Evolutionary conservation across 2,888 invertebrate species (phyloP), one percentile per base, ranked within the genome.

Genomic region (Onthophagus sagittarius): DNA sequence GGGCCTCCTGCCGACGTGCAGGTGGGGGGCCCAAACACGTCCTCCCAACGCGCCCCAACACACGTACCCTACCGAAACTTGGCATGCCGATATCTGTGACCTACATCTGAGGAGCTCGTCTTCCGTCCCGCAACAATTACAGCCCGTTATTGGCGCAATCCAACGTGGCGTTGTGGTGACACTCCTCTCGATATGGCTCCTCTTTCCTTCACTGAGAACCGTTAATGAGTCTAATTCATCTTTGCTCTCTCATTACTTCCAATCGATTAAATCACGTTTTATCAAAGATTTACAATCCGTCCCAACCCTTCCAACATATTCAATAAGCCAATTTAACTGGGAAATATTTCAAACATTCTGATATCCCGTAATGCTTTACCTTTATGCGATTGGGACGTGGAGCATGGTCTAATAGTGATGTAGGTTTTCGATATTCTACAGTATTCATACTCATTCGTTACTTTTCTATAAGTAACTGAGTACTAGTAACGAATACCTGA

Each of bases 31-130:
- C 39, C 39, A 53, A 23, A 11, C 39, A 53, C 39, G 39, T 11
- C 39, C 39, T 9, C 39, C 39, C 39, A 53, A 53, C 39, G 39
- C 39, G 39, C 39, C 39, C 23, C 39, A 53, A 65, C 70, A 67
- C 63, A 15, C 62, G 39, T 63, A 62, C 63, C 72, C 70, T 63
- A 70, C 72, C 67, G 71, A 73, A 75, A 74, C 72, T 77, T 77
- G 76, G 75, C 76, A 75, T 67, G 71, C 74, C 70, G 70, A 69
- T 76, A 77, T 77, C 77, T 63, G 53, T 75, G 76, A 76, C 77
- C 77, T 77, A 77, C 71, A 77, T 77, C 77, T 77, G 31, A 65
- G 70, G 70, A 73, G 69, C 72, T 73, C 72, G 71, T 72, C 63
- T 74, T 53, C 69, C 69, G 63, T 63, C 71, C 71, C 64, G 67